Percentiles rank a stretch among this genome's conserved stretches.
phyloP scores from a whole-genome alignment of 2,888 invertebrate genomes.

The Altica lythri region DNA sequence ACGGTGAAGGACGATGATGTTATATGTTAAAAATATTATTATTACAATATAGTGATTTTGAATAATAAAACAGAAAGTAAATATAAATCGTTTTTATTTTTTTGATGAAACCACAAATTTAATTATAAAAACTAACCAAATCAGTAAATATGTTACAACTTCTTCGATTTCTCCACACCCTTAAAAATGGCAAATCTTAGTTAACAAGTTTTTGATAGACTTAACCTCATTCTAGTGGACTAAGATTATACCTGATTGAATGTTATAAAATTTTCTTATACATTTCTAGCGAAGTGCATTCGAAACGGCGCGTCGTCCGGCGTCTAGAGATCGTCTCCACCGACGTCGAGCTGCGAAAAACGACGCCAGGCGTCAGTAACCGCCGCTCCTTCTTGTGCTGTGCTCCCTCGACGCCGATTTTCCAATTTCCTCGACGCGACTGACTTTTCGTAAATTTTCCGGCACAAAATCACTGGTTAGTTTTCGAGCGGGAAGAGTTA shows the following conservation, averaged over 20 bases:
- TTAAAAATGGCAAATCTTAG: too few species aligned
- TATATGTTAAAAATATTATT: conserved; percentile 1
- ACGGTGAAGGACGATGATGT: conserved; percentile 46
- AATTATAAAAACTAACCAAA: too few species aligned
- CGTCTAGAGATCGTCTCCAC: conserved; percentile 46
- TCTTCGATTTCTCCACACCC: too few species aligned
- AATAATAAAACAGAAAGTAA: not conserved
- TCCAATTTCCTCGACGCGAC: conserved; percentile 27
- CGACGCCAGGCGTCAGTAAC: conserved; percentile 52
- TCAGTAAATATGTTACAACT: too few species aligned
- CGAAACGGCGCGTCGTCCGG: conserved; percentile 21
- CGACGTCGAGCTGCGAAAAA: conserved; percentile 49
- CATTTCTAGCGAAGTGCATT: too few species aligned
- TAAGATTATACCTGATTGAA: too few species aligned
- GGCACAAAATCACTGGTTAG: conserved; percentile 1
- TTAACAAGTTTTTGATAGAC: too few species aligned
- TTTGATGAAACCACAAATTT: too few species aligned
- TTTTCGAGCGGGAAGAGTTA: not conserved
- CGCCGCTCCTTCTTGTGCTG: conserved; percentile 42
- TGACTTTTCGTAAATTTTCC: conserved; percentile 4
- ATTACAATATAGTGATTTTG: too few species aligned
- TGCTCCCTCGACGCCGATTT: conserved; percentile 36
- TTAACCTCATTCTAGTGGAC: too few species aligned
- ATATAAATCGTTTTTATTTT: conserved; percentile 1
- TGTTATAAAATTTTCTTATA: too few species aligned